Base-by-base conservation (phyloP, 1,140 invertebrate species). In the Armadillidium nasatum region DNA sequence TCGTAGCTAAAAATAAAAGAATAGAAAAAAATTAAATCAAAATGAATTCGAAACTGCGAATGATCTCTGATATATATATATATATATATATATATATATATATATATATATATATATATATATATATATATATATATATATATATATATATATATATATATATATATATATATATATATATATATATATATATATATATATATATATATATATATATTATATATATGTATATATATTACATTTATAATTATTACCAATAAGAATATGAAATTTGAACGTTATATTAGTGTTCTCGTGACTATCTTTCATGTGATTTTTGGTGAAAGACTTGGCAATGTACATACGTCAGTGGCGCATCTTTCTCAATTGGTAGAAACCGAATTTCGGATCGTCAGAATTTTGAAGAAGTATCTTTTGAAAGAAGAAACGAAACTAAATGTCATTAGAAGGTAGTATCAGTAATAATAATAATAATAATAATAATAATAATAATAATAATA, bases 121-220 rank as follows among this genome's bases (percentile, higher is more conserved):
- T 71, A 71, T 71, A 71, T 43, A 43, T 43, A 71, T 44, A 71
- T 43, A 71, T 43, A 71, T 71, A 71, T 71, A 71, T 15, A 71
- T 71, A 71, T 71, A 71, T 71, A 71, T 71, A 71, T 71, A 71
- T 43, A 71, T 71, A 71, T 71, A 71, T 71, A 71, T 71, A 71
- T 71, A 71, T 71, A 44, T 71, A 71, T 71, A 71, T 71, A 71
- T 71, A 71, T 71, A 71, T 71, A 71, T 71, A 71, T 71, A 71
- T 71, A 71, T 71, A 71, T 71, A 71, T 71, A 71, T 71, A 71
- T 71, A 71, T 71, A 71, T 71, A 43, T 71, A 33, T 33, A 33
- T 33, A 33, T 33, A 43, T 43, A 71, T 11, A 71, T 9, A 71
- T 43, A 71, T 43, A 71, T 43, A 71, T 43, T 43, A 71, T 43